Evolutionary conservation across 2,113 vertebrate species (phyloP), one percentile per base, ranked within the genome.

Genomic region (Athene noctua): DNA sequence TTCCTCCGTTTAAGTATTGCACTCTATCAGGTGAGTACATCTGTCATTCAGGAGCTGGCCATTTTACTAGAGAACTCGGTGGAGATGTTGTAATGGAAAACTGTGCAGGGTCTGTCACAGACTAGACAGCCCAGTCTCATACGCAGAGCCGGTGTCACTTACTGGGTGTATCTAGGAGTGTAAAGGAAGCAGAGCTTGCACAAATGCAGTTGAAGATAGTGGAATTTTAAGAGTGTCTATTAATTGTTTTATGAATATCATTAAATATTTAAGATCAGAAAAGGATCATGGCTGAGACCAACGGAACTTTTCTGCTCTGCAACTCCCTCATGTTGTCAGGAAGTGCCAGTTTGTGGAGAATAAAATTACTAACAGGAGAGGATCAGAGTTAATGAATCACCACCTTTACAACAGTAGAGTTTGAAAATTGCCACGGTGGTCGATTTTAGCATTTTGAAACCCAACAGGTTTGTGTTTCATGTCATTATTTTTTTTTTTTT

Each of bases 21-120:
- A 1, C 92, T 86, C 88, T 52, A 17, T n/a, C 96, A 97, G 97
- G 96, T 96, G 93, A 93, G 93, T 32, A 22, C 81, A 49, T 81
- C 86, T 65, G 72, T n/a, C 75, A 12, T 46, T 65, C 74, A 23
- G 11, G 71, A 42, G 61, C 63, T 78, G 88, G 25, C 16, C 73
- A 5, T 55, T 21, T 22, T 29, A 22, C 90, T 18, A 13, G 30
- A 32, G 52, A 70, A 0, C 15, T 27, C 19, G 0, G 36, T 3
- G 63, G 29, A 63, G 59, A 40, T 14, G 32, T 0, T 42, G 75
- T 3, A 6, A 8, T 4, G 59, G 67, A 74, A 74, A 90, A 51
- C 25, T 7, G 38, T 29, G 67, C 44, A 18, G 38, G 25, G 7
- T 15, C 25, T 44, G 6, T 6, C 62, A 4, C 26, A 16, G 16